phyloP scores from a whole-genome alignment of 30 jellyfish, hydroid and myxozoan genomes.

The Phacellophora camtschatica region DNA sequence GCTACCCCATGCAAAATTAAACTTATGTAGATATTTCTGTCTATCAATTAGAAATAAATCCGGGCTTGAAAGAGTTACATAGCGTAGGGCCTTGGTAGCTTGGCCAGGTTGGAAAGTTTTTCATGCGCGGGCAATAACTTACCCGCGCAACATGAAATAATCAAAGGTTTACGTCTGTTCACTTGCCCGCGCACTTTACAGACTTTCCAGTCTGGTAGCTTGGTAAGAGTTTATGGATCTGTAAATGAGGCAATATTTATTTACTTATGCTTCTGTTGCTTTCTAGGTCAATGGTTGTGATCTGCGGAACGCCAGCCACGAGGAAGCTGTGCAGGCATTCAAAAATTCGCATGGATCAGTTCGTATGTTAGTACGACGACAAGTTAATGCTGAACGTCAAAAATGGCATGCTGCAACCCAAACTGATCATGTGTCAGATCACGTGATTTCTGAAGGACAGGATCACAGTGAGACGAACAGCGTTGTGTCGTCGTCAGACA shows the following conservation, averaged over 20 bases:
- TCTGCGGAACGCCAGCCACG: constrained; percentile 88
- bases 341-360: constrained; percentile 82
- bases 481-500: background rate
- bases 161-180: no score
- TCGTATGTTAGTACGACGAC: constrained; percentile 76
- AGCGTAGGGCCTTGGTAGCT: no score
- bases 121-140: no score
- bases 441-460: background rate
- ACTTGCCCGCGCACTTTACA: no score
- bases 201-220: no score
- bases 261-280: background rate
- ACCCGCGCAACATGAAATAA: no score
- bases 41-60: no score
- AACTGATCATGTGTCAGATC: constrained; percentile 45
- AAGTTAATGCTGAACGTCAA: constrained; percentile 29
- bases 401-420: constrained; percentile 66
- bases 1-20: no score
- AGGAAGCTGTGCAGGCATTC: constrained; percentile 86
- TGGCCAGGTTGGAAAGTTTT: no score
- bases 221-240: no score
- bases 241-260: background rate
- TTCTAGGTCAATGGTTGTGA: constrained; percentile 88
- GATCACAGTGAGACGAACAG: constrained; percentile 5
- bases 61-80: no score
- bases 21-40: no score